A percentile compares a stretch with the other conserved stretches of the same genome.
Evolutionary conservation across 2,888 invertebrate species (phyloP).

Genomic region (Branchipolynoe longqiensis): DNA sequence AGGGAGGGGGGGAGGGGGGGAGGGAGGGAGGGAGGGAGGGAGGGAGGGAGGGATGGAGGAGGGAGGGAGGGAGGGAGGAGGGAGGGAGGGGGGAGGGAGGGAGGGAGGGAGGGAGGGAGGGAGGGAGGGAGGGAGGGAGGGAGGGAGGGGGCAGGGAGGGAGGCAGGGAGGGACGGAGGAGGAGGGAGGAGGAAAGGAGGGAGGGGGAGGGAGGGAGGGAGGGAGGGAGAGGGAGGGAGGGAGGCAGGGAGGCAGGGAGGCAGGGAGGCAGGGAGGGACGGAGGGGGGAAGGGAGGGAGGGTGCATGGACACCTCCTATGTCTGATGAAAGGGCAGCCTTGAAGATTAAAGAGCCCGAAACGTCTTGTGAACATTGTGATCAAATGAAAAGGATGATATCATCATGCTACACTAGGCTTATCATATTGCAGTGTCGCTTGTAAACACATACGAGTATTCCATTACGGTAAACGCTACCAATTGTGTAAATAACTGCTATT

Average conservation of each 20-base stretch:
- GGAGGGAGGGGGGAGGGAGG: conserved; percentile 22
- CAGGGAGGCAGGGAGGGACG: not conserved
- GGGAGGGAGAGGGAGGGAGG: not conserved
- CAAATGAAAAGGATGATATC: too few relatives aligned
- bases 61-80: not conserved
- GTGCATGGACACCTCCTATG: too few relatives aligned
- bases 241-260: not conserved
- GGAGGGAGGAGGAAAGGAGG: not conserved
- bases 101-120: not conserved
- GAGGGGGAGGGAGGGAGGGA: not conserved
- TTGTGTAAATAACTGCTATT: too few relatives aligned
- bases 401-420: too few relatives aligned
- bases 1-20: conserved; percentile 14
- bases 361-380: too few relatives aligned
- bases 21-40: not conserved
- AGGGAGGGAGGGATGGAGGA: not conserved
- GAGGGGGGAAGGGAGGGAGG: not conserved
- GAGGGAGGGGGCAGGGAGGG: not conserved
- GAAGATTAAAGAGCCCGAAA: too few relatives aligned
- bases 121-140: not conserved
- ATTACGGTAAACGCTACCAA: too few relatives aligned
- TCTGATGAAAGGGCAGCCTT: too few relatives aligned
- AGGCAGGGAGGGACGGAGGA: not conserved
- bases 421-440: too few relatives aligned
- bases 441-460: too few relatives aligned